A percentile compares a stretch with the other conserved stretches of the same genome.
phyloP scores from a whole-genome alignment of 1,140 invertebrate species.

The Rhopalosiphum padi region DNA sequence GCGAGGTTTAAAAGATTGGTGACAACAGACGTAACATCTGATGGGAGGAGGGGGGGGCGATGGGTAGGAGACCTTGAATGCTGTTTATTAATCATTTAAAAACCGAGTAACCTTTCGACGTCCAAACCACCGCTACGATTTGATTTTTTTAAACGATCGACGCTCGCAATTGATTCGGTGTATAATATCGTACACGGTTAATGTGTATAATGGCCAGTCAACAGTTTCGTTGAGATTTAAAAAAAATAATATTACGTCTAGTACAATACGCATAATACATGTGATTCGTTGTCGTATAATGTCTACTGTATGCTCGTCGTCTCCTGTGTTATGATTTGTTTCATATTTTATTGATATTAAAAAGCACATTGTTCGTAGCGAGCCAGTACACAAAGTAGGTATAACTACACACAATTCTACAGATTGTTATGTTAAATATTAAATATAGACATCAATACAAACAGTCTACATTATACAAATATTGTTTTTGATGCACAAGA shows the following conservation, averaged over 20 bases:
- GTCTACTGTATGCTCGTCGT: not conserved
- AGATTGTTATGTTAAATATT: not conserved
- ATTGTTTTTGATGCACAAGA: not conserved
- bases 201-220: not conserved
- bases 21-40: not conserved
- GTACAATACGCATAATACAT: not conserved
- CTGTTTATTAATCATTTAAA: slow-evolving; percentile 27
- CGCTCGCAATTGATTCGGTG: not conserved
- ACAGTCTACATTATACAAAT: not conserved
- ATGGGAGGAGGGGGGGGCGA: not conserved
- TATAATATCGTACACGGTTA: not conserved
- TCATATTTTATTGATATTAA: not conserved
- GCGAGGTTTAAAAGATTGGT: not conserved
- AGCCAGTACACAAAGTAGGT: not conserved
- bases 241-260: not conserved
- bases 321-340: not conserved
- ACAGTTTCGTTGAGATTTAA: not conserved
- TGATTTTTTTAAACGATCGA: slow-evolving; percentile 2
- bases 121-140: not conserved
- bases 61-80: slow-evolving; percentile 11
- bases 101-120: not conserved
- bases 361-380: not conserved
- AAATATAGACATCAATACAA: not conserved
- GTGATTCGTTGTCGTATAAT: not conserved
- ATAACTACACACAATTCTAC: not conserved